Conservation (phyloP, 2,113 vertebrate genomes). For the Felis catus region F.catus_Fca126_mat1.0 CM031419.1:14545501-14546000, state of each 20-base stretch:
- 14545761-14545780: neutral
- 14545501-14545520: neutral
- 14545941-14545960: neutral
- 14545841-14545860: neutral
- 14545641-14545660: neutral
- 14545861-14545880: accelerated
- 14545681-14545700: neutral
- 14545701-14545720: neutral
- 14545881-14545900: accelerated
- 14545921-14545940: no score
- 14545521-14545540: neutral
- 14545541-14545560: neutral
- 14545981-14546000: neutral
- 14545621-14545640: neutral
- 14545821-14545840: no score
- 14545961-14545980: neutral
- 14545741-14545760: neutral
- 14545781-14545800: neutral
- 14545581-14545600: neutral
- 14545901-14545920: neutral
- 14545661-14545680: neutral
- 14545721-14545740: neutral
- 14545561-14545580: neutral
- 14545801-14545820: neutral
- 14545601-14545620: neutral